A percentile compares a stretch with the other conserved stretches of the same genome.
Evolutionary conservation across 2,797 vertebrate genomes (phyloP).

Genomic region (Stomatorhinus walkeri): DNA sequence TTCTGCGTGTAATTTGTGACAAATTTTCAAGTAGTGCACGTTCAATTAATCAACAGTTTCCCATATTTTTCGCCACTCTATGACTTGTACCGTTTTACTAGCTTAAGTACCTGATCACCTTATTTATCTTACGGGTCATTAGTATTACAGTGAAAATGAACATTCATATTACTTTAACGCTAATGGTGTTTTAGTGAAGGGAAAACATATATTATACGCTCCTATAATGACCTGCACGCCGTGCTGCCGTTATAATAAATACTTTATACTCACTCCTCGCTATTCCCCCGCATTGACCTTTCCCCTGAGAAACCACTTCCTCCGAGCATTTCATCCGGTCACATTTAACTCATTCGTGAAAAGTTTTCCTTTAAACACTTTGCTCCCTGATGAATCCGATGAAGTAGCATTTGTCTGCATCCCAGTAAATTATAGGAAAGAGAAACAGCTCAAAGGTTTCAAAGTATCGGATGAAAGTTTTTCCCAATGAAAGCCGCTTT

Average conservation of each 20-base stretch:
- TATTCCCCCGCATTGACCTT: constrained; percentile 57
- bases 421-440: neutral
- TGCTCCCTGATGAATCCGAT: constrained; percentile 29
- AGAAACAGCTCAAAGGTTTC: neutral
- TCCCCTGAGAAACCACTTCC: constrained; percentile 75
- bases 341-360: constrained; percentile 65
- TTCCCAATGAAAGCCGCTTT: neutral
- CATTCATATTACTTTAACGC: neutral
- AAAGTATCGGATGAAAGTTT: neutral
- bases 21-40: neutral
- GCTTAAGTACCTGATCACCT: neutral
- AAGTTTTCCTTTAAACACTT: constrained; percentile 57
- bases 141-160: neutral
- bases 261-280: neutral
- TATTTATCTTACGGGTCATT: neutral
- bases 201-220: neutral
- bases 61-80: neutral
- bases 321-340: constrained; percentile 64
- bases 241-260: neutral
- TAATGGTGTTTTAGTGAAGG: neutral
- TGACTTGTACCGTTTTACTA: neutral
- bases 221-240: neutral
- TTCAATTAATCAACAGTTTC: neutral
- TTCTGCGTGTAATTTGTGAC: neutral
- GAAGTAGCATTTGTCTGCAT: neutral